These are phyloP conservation scores for Rotaria magnacalcarata DNA, from an alignment of 2,888 invertebrate species.

Conservation along the genomic window DNA sequence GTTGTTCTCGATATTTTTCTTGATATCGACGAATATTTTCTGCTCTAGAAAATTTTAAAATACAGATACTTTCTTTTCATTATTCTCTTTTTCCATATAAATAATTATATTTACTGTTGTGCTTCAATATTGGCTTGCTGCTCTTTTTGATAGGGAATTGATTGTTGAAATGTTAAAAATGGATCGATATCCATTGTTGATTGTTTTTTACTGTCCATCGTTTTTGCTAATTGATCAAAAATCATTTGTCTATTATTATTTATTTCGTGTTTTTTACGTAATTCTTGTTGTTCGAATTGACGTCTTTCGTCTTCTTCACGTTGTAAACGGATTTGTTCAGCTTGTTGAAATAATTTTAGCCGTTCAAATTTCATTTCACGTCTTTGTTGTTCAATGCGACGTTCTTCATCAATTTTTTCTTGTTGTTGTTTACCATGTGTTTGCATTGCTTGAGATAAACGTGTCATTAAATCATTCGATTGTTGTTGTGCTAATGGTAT, in stretches of 20 bases:
- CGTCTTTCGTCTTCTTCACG: not conserved
- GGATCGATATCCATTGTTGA: not conserved
- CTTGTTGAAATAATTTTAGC: not conserved
- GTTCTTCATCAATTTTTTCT: not conserved
- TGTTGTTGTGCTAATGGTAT: not conserved
- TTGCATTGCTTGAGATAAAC: slow-evolving; percentile 1
- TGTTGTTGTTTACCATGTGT: not conserved
- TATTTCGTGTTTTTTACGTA: not conserved
- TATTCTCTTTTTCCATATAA: no score
- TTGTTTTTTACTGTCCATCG: not conserved
- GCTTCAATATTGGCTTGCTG: slow-evolving; percentile 21
- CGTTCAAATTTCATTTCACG: not conserved
- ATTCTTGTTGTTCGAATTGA: not conserved
- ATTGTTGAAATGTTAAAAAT: slow-evolving; percentile 4
- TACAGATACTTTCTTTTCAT: no score
- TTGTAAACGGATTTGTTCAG: slow-evolving; percentile 6
- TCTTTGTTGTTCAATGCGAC: not conserved
- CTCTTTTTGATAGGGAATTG: slow-evolving; percentile 4
- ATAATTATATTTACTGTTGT: not conserved
- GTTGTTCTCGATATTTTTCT: not conserved
- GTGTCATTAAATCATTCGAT: not conserved
- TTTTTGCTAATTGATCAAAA: not conserved
- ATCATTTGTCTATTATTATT: not conserved
- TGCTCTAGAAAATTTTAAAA: not conserved
- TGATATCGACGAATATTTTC: slow-evolving; percentile 36